Base-by-base conservation (phyloP, 2,888 invertebrate species). In the Platycheirus albimanus region DNA sequence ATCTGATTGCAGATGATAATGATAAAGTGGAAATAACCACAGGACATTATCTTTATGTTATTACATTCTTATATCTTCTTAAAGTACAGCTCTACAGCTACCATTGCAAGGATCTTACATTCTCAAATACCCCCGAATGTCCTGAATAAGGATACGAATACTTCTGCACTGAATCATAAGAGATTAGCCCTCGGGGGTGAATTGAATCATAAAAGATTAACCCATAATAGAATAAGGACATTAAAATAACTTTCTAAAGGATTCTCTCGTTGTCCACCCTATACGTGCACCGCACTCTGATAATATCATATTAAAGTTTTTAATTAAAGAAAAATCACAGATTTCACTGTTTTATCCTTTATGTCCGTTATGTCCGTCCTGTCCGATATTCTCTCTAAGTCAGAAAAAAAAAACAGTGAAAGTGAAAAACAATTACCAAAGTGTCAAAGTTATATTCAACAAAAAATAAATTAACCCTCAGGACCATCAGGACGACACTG, bases 241-340 rank as follows among this genome's bases (percentile, higher is more conserved):
- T 66, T 64, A 71, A 66, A 47, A 51, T 47, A 36, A 33, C 45
- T 66, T 43, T 36, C 17, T 33, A 66, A 66, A 66, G 52, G 56
- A 52, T 63, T 33, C 47, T 7, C 51, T 41, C 3, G 3, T 38
- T 4, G 13, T 13, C 8, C 45, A 6, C 17, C 41, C 15, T 7
- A n/a, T n/a, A n/a, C n/a, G n/a, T n/a, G 13, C 15, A 38, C 1
- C n/a, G n/a, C n/a, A n/a, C 51, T 8, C 24, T 36, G 67, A 67
- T 28, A 33, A 38, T 54, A 54, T 79, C 51, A 33, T 13, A 76
- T 81, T 70, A 72, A 81, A 81, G 77, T 81, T 81, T 81, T 81
- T 81, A 81, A 81, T 81, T 81, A 81, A 81, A 52, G 71, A 67
- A 76, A 76, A 52, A 38, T 67, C 66, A 61, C 36, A 78, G 71